Evolutionary conservation across 2,888 invertebrate genomes (phyloP).

Genomic region (Dioctria linearis): DNA sequence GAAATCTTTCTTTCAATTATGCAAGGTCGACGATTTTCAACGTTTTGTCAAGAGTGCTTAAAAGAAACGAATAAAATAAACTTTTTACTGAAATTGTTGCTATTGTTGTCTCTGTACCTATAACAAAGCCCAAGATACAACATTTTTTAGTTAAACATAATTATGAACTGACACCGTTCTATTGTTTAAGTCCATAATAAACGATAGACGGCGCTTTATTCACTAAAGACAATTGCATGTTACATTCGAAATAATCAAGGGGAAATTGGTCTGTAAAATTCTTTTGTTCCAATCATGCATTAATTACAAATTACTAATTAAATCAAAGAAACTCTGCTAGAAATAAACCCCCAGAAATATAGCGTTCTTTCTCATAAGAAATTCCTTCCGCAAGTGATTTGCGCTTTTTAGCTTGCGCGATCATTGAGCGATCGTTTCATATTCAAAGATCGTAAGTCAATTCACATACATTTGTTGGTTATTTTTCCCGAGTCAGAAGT

Average conservation of each 20-base stretch:
- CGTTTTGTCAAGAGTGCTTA: no score
- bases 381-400: background rate
- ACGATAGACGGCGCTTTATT: no score
- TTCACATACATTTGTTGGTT: background rate
- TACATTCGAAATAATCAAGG: background rate
- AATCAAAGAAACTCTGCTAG: background rate
- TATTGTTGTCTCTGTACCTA: no score
- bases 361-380: background rate
- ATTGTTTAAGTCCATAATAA: no score
- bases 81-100: no score
- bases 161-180: no score
- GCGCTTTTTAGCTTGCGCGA: background rate
- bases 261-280: background rate
- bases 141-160: no score
- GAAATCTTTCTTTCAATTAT: no score
- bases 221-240: no score
- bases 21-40: no score
- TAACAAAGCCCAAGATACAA: no score
- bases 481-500: background rate
- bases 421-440: background rate
- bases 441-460: background rate
- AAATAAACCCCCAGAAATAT: background rate
- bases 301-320: background rate
- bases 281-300: background rate
- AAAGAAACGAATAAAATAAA: no score